A percentile compares a stretch with the other conserved stretches of the same genome.
These are phyloP conservation scores for Cheiracanthium punctorium DNA, from an alignment of 2,888 invertebrate genomes.

Conservation along the genomic window DNA sequence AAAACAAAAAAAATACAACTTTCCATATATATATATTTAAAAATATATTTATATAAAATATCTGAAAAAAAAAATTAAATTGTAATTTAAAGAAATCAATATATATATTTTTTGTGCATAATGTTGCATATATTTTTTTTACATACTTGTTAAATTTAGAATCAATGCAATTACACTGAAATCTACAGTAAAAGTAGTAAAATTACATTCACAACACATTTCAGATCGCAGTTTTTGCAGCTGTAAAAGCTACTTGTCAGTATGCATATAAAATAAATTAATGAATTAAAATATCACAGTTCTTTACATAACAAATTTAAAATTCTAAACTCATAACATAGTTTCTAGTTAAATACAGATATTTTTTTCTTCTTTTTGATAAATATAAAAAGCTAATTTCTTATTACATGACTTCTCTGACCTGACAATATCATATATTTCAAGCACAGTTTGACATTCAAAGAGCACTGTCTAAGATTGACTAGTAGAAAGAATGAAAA, in stretches of 20 bases:
- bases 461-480: constrained; percentile 34
- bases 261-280: constrained; percentile 67
- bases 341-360: constrained; percentile 68
- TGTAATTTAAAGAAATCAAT: background rate
- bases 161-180: constrained; percentile 52
- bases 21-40: background rate
- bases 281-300: constrained; percentile 70
- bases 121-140: constrained; percentile 51
- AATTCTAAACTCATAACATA: constrained; percentile 70
- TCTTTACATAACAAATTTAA: constrained; percentile 70
- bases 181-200: constrained; percentile 66
- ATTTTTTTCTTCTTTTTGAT: constrained; percentile 43
- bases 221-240: constrained; percentile 56
- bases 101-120: constrained; percentile 32
- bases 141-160: constrained; percentile 21
- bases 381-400: constrained; percentile 69
- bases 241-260: constrained; percentile 61
- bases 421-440: constrained; percentile 36
- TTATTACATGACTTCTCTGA: constrained; percentile 51
- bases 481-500: constrained; percentile 42
- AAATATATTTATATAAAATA: background rate
- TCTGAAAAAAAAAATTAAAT: background rate
- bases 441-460: constrained; percentile 37
- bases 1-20: no score
- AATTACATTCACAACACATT: constrained; percentile 66